phyloP scores from a whole-genome alignment of 53 echinoderm and acorn worm genomes.

The Astropecten irregularis region DNA sequence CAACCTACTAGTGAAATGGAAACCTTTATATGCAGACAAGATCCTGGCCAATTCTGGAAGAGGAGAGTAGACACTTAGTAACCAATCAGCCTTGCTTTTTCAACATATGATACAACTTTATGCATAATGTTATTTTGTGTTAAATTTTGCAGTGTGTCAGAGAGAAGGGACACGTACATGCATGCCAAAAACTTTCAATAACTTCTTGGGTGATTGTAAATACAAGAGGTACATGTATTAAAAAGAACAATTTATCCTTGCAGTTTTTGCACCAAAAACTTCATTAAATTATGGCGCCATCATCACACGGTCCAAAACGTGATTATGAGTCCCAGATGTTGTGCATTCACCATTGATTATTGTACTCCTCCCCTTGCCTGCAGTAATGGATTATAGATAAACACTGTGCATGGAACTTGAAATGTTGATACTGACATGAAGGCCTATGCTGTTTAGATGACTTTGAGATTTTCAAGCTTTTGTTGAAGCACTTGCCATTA shows the following conservation, averaged over 20 bases:
- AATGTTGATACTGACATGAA: neutral
- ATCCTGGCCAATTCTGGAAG: neutral
- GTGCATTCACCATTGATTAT: neutral
- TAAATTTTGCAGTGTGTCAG: neutral
- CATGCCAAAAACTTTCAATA: neutral
- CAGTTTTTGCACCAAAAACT: too few species aligned
- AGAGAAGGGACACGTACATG: neutral
- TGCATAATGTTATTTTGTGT: neutral
- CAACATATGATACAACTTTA: neutral
- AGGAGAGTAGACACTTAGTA: neutral
- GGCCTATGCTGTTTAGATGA: constrained; percentile 1
- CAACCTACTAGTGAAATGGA: constrained; percentile 44
- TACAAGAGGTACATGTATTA: too few species aligned
- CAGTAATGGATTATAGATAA: neutral
- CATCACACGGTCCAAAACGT: neutral
- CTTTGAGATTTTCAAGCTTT: neutral
- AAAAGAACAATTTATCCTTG: too few species aligned
- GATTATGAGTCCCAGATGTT: neutral
- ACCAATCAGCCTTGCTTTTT: neutral
- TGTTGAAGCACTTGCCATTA: neutral
- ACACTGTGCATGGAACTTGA: neutral
- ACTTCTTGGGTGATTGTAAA: neutral
- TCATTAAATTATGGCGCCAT: neutral
- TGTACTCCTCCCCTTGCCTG: neutral
- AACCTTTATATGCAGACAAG: constrained; percentile 9